Conservation (phyloP, 2,888 invertebrate species). For the Cynaeus angustus region DNA sequence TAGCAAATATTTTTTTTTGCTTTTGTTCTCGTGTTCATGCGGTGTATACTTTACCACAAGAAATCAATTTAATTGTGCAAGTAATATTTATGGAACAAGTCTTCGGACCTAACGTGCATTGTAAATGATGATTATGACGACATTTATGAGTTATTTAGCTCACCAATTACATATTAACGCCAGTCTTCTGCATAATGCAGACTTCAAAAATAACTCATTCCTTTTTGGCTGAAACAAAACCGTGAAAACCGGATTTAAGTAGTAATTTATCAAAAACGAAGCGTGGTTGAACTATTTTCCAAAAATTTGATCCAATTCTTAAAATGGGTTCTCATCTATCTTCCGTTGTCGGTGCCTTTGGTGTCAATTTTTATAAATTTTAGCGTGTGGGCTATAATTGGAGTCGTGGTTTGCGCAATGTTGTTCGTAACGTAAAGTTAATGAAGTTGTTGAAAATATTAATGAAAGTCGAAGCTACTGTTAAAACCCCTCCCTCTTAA, state of each 20-base stretch:
- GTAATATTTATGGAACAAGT: constrained; percentile 35
- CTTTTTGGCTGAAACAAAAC: constrained; percentile 4
- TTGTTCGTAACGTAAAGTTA: constrained; percentile 11
- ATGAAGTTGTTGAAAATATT: constrained; percentile 44
- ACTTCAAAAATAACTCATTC: constrained; percentile 11
- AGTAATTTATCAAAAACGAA: neutral
- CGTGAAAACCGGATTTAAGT: neutral
- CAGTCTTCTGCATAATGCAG: constrained; percentile 19
- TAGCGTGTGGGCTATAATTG: constrained; percentile 17
- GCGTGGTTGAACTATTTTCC: too few species aligned
- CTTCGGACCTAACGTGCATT: constrained; percentile 23
- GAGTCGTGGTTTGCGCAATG: constrained; percentile 1
- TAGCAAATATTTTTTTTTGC: too few species aligned
- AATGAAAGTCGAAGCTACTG: constrained; percentile 40
- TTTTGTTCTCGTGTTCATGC: neutral
- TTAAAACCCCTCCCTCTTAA: constrained; percentile 28
- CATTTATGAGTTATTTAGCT: constrained; percentile 40
- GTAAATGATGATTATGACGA: constrained; percentile 31
- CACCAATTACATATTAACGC: constrained; percentile 29
- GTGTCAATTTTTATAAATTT: constrained; percentile 27
- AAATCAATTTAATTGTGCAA: constrained; percentile 39
- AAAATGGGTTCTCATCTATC: too few species aligned
- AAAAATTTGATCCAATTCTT: too few species aligned
- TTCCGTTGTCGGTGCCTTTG: constrained; percentile 19
- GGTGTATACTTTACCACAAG: constrained; percentile 8